Evolutionary conservation across 2,888 invertebrate species (phyloP), one percentile per base, ranked within the genome.

Genomic region (Erpobdella octoculata): DNA sequence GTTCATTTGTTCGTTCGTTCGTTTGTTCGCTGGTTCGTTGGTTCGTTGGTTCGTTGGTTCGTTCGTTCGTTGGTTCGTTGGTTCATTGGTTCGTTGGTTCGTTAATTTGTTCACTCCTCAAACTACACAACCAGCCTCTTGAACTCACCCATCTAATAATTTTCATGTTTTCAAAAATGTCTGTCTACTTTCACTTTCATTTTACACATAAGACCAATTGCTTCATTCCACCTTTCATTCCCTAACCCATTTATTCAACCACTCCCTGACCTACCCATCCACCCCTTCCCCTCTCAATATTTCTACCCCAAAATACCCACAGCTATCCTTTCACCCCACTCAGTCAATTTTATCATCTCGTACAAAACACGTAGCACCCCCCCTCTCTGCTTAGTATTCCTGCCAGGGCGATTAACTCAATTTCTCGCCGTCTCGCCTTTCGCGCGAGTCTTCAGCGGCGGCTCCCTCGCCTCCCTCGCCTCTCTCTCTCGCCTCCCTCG

Each of bases 171-270:
- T n/a, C n/a, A n/a, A n/a, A n/a, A n/a, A n/a, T 18, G 18, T 41
- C 12, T 12, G 46, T 41, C 12, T 41, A 18, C 18, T 41, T 41
- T 41, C 12, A 18, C 18, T 41, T 41, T 41, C 12, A 41, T 41
- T 41, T 41, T 18, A 41, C 18, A 12, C 18, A 12, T 12, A 28
- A 33, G 64, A 64, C 35, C 21, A 12, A 15, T 12, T 41, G 18
- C n/a, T n/a, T n/a, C 62, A 62, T 62, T 31, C 62, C 25, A 31
- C 33, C 62, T 31, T 28, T 33, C 62, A 62, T 62, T 33, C 62
- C 25, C 33, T n/a, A 9, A 62, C 33, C 62, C 62, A 62, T 28
- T 33, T 33, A 62, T 62, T n/a, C 62, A 62, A 31, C 31, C 62
- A 66, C 37, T 38, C 66, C 41, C 15, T 58, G 21, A n/a, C 28